Base-by-base conservation (phyloP, 2,888 invertebrate species). In the Ditula angustiorana region DNA sequence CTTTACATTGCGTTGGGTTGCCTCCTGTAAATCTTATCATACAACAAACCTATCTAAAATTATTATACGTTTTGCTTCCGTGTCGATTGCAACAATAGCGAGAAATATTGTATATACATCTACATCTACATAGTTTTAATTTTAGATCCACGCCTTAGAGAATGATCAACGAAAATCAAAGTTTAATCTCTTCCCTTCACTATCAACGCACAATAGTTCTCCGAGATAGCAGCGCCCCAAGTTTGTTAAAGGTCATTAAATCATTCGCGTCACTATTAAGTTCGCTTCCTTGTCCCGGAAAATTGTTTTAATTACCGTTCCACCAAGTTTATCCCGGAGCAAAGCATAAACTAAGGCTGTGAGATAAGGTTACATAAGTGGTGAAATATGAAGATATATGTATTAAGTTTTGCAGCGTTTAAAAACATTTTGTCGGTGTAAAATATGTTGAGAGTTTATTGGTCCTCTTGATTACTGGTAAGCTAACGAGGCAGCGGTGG, bases 231-330 rank as follows among this genome's bases (percentile, higher is more conserved):
- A 68, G 70, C 75, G 74, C 72, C 73, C 37, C 79, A 86, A 86
- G 81, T 87, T 87, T 82, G 80, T 85, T 81, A 80, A 88, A 83
- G 79, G 81, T 82, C 83, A 83, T 82, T 89, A 87, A 88, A 89
- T 90, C 88, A 88, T 87, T 83, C 79, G 79, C 79, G 80, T 84
- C 83, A 85, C 80, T 83, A 74, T 73, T 76, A 80, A 83, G 76
- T 82, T 81, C 74, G 63, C 75, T 79, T 77, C 75, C 80, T 80
- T 81, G 83, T 80, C 81, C 77, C 77, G 71, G 74, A 74, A 79
- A 85, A 86, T 86, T 81, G 85, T 87, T 88, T 88, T 85, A 82
- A 87, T 85, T 85, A 84, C 78, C 58, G 44, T 61, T 75, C 72
- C 73, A 71, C 73, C 74, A 76, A 80, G 75, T 80, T 81, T 73